Percentiles rank a stretch among this genome's conserved stretches.
Conservation (phyloP, 2,888 invertebrate species). For the Monopis laevigella region DNA sequence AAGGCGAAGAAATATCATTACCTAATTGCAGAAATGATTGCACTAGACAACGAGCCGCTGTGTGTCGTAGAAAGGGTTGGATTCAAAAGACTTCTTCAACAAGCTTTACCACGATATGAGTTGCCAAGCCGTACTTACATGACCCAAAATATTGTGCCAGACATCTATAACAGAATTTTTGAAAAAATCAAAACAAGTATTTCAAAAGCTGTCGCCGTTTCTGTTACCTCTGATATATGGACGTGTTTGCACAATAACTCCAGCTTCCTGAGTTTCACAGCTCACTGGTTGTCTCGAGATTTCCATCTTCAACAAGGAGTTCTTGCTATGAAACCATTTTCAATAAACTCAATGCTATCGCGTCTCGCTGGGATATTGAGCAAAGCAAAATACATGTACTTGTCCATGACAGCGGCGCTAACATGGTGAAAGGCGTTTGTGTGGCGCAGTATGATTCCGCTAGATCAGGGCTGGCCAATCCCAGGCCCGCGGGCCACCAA, state of each 20-base stretch:
- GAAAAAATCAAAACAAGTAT: constrained; percentile 20
- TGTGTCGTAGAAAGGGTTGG: constrained; percentile 25
- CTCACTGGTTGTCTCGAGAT: constrained; percentile 12
- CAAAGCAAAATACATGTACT: constrained; percentile 24
- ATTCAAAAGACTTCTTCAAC: constrained; percentile 23
- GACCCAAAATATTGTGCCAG: constrained; percentile 19
- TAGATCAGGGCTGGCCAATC: no score
- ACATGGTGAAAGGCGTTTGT: constrained; percentile 25
- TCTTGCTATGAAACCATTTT: constrained; percentile 21
- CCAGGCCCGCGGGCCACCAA: no score
- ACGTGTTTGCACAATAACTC: not conserved
- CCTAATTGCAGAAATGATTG: constrained; percentile 31
- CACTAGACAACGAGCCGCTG: constrained; percentile 27
- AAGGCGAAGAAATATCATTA: constrained; percentile 26
- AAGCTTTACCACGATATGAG: constrained; percentile 23
- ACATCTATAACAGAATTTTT: constrained; percentile 21
- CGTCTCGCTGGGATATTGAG: constrained; percentile 25
- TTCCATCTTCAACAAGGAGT: constrained; percentile 18
- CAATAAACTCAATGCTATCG: constrained; percentile 23
- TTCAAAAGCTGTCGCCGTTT: constrained; percentile 21
- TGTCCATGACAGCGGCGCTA: constrained; percentile 25
- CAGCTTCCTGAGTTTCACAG: constrained; percentile 2
- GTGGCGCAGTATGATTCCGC: no score
- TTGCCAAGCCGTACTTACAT: constrained; percentile 22
- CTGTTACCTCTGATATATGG: constrained; percentile 20